Percentiles rank a stretch among this genome's conserved stretches.
These are phyloP conservation scores for Drosophila cyrtoloma DNA, from an alignment of 2,888 invertebrate genomes.

Conservation along the genomic window DNA sequence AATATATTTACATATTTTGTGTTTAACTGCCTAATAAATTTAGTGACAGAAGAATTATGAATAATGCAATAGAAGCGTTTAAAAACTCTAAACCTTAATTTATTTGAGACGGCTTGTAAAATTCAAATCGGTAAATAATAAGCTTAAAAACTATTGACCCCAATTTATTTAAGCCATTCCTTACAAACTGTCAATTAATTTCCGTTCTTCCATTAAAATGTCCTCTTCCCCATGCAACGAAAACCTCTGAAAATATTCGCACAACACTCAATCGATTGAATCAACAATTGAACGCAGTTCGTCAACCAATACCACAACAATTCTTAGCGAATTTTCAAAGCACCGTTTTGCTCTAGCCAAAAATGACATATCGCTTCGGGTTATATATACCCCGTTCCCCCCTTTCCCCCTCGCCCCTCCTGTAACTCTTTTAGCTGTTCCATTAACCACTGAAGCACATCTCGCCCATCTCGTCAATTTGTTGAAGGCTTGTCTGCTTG, in stretches of 20 bases:
- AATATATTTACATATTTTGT: neutral
- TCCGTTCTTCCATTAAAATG: neutral
- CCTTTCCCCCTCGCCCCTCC: neutral
- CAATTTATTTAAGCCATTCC: neutral
- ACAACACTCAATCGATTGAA: slow-evolving; percentile 22
- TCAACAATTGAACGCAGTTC: slow-evolving; percentile 29
- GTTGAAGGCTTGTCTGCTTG: neutral
- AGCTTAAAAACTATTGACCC: neutral
- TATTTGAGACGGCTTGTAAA: neutral
- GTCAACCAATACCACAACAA: slow-evolving; percentile 36
- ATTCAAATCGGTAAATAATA: neutral
- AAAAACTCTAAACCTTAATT: neutral
- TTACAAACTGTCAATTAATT: neutral
- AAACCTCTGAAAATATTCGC: neutral
- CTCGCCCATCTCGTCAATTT: slow-evolving; percentile 17
- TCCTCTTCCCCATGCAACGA: neutral
- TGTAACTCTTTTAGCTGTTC: slow-evolving; percentile 28
- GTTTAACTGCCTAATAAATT: neutral
- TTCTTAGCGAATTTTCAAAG: slow-evolving; percentile 12
- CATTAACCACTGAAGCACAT: slow-evolving; percentile 32
- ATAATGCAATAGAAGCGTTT: neutral
- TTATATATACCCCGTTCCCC: neutral
- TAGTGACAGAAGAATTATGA: neutral
- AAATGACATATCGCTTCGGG: slow-evolving; percentile 4
- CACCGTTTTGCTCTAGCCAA: neutral